Evolutionary conservation across 2,888 invertebrate species (phyloP).

Genomic region (Buathra laborator): DNA sequence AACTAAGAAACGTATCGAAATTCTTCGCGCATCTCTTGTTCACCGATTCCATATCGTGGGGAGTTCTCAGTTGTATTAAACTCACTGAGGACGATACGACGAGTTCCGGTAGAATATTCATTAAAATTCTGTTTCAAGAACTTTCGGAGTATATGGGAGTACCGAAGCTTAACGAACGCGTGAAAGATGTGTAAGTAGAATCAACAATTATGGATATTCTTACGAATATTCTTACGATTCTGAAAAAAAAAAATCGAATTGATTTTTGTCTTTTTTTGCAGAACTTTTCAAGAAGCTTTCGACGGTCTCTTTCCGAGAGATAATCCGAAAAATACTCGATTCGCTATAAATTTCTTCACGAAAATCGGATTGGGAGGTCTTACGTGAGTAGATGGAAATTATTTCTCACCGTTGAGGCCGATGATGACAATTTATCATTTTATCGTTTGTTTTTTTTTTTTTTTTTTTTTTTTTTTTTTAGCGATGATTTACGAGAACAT

Average conservation of each 20-base stretch:
- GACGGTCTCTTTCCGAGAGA: conserved; percentile 97
- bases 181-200: conserved; percentile 94
- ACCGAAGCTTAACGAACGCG: conserved; percentile 94
- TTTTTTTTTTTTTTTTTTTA: conserved; percentile 69
- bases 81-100: conserved; percentile 99
- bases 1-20: conserved; percentile 97
- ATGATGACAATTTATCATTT: background rate
- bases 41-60: conserved; percentile 99
- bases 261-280: conserved; percentile 84
- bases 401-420: background rate
- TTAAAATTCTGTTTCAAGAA: conserved; percentile 99
- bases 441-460: background rate
- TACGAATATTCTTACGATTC: background rate
- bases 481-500: conserved; percentile 95
- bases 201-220: background rate
- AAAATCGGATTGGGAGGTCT: conserved; percentile 93
- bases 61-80: conserved; percentile 94
- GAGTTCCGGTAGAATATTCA: conserved; percentile 98
- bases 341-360: conserved; percentile 90
- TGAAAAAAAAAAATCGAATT: background rate
- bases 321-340: conserved; percentile 98
- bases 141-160: conserved; percentile 98
- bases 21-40: conserved; percentile 98
- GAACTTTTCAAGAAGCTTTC: conserved; percentile 94
- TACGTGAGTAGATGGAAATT: conserved; percentile 87